Evolutionary conservation across 1,140 invertebrate genomes (phyloP).

Genomic region (Subanguina moxae): DNA sequence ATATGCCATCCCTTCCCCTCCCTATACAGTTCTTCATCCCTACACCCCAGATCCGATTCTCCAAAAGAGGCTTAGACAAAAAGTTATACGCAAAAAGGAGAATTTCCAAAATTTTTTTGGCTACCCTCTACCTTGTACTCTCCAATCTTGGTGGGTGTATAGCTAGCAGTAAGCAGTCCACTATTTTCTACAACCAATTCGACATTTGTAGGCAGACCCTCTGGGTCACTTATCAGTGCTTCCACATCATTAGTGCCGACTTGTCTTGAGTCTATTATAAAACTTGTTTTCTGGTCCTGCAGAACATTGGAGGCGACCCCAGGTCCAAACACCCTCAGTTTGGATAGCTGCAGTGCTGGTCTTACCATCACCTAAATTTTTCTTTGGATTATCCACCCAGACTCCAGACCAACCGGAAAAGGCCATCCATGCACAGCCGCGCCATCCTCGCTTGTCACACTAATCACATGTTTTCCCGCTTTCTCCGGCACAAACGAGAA

Average conservation of each 20-base stretch:
- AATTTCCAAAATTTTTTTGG: too few species aligned
- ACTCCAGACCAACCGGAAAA: constrained; percentile 66
- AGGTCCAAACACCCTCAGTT: constrained; percentile 81
- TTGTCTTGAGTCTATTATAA: constrained; percentile 27
- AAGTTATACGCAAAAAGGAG: too few species aligned
- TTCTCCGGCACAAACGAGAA: constrained; percentile 74
- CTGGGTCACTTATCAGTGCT: constrained; percentile 26
- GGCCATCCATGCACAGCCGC: constrained; percentile 79
- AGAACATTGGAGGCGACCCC: constrained; percentile 65
- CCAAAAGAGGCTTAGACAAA: too few species aligned
- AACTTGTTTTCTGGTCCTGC: constrained; percentile 24
- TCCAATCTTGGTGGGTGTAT: constrained; percentile 31
- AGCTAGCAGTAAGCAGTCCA: constrained; percentile 17
- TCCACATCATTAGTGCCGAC: constrained; percentile 37
- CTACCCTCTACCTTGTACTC: constrained; percentile 18
- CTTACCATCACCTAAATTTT: constrained; percentile 72
- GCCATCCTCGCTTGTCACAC: constrained; percentile 74
- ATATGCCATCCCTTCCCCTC: too few species aligned
- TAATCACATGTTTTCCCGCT: constrained; percentile 74
- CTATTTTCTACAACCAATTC: constrained; percentile 17
- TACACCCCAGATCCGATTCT: too few species aligned
- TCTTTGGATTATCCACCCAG: constrained; percentile 54
- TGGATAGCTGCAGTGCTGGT: constrained; percentile 72
- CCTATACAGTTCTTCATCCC: too few species aligned
- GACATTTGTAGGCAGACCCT: constrained; percentile 1